Evolutionary conservation across 2,113 vertebrate species (phyloP).

Genomic region (Nipponia nippon): DNA sequence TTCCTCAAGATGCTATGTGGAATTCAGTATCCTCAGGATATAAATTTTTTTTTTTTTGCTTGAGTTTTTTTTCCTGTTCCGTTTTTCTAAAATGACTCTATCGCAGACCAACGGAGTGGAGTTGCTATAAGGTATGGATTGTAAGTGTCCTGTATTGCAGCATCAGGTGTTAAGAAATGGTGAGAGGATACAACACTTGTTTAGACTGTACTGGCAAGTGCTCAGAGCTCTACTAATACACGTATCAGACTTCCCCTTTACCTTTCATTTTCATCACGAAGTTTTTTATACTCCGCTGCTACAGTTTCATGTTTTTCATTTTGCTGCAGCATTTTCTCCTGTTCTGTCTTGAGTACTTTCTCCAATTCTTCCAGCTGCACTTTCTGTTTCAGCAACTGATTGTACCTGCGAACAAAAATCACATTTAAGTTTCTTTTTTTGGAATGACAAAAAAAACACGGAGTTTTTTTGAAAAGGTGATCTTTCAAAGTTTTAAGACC

Average conservation of each 20-base stretch:
- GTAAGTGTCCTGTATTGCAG: not conserved
- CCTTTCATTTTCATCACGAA: conserved; percentile 91
- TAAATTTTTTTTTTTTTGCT: too few species aligned
- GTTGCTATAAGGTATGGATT: not conserved
- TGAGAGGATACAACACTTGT: not conserved
- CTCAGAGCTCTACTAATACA: not conserved
- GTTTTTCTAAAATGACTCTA: not conserved
- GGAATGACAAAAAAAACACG: accelerated
- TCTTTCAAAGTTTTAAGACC: not conserved
- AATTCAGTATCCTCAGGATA: not conserved
- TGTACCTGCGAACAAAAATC: conserved; percentile 79
- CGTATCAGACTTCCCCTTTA: conserved; percentile 37
- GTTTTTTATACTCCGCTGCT: conserved; percentile 84
- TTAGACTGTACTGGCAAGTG: not conserved
- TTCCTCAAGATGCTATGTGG: not conserved
- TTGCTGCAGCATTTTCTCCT: conserved; percentile 90
- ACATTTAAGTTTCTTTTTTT: not conserved
- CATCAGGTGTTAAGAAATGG: not conserved
- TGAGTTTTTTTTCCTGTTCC: not conserved
- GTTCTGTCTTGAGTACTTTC: conserved; percentile 86
- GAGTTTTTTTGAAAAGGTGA: not conserved
- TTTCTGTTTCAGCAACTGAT: conserved; percentile 92
- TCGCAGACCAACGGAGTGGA: not conserved
- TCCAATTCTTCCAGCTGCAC: conserved; percentile 91
- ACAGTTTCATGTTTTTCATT: conserved; percentile 85